Percentiles rank a stretch among this genome's conserved stretches.
These are phyloP conservation scores for Plutomurus gul DNA, from an alignment of 1,140 invertebrate species.

Conservation along the genomic window DNA sequence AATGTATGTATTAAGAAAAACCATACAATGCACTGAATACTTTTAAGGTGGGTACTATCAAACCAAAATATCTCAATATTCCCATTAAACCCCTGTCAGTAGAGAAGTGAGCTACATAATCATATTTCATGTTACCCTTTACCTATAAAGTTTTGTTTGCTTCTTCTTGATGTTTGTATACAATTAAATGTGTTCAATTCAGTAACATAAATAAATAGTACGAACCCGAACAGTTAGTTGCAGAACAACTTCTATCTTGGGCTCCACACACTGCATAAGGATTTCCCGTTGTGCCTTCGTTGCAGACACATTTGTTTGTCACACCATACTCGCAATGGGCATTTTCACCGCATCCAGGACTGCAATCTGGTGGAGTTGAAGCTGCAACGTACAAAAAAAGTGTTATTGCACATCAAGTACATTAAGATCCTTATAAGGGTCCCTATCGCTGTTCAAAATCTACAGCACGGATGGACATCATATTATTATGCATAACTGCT, in stretches of 20 bases:
- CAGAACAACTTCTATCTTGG: constrained; percentile 71
- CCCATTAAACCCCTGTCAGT: no score
- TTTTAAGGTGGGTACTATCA: no score
- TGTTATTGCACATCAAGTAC: neutral
- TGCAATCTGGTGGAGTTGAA: constrained; percentile 74
- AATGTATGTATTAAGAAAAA: no score
- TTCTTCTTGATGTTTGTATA: no score
- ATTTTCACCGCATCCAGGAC: constrained; percentile 77
- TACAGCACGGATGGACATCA: neutral
- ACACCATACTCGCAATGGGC: constrained; percentile 83
- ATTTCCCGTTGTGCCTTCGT: constrained; percentile 81
- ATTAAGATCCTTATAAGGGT: neutral
- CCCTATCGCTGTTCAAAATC: neutral
- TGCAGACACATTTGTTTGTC: constrained; percentile 77
- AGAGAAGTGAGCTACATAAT: no score
- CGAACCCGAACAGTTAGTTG: constrained; percentile 77
- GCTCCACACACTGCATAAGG: constrained; percentile 79
- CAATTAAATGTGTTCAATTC: no score
- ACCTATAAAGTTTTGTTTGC: no score
- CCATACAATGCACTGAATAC: no score
- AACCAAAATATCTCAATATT: no score
- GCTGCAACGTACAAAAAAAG: constrained; percentile 61
- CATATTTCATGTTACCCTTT: no score
- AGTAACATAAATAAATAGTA: no score
- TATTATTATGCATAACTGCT: neutral